phyloP scores from a whole-genome alignment of 64 coral and sea anemone species.

The Cladopsammia gracilis region DNA sequence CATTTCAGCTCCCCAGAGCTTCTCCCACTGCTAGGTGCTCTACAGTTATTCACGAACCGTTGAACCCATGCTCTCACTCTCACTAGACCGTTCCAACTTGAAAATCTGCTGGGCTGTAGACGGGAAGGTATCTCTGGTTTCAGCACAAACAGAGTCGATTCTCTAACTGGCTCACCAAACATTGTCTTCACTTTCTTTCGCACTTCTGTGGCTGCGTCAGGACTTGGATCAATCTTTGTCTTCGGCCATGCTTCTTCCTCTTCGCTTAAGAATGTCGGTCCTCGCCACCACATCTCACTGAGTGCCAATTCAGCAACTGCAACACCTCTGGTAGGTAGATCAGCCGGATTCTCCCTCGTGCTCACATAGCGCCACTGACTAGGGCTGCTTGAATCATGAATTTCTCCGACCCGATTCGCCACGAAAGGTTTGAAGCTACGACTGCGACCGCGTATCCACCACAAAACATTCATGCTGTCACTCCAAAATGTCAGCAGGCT shows the following conservation, averaged over 20 bases:
- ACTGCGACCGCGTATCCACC: conserved; percentile 56
- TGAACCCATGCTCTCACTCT: conserved; percentile 63
- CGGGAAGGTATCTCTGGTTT: neutral
- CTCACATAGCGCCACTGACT: conserved; percentile 43
- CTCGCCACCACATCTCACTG: too few species aligned
- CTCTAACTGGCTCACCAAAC: neutral
- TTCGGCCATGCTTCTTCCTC: neutral
- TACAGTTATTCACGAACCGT: conserved; percentile 65
- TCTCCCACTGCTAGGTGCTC: conserved; percentile 19
- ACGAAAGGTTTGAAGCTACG: conserved; percentile 63
- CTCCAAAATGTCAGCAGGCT: neutral
- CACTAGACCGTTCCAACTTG: conserved; percentile 16
- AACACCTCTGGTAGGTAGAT: conserved; percentile 48
- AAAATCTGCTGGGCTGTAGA: conserved; percentile 46
- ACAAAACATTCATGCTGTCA: conserved; percentile 65
- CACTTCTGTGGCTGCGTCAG: neutral
- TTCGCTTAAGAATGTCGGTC: neutral
- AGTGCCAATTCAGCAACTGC: too few species aligned
- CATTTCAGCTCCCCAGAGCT: too few species aligned
- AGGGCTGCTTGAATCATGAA: conserved; percentile 31
- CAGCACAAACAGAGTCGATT: neutral
- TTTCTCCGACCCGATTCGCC: conserved; percentile 44
- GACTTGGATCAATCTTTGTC: neutral
- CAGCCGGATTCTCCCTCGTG: conserved; percentile 41
- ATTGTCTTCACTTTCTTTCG: neutral